These are phyloP conservation scores for Kuschelorhynchus macadamiae DNA, from an alignment of 2,888 invertebrate species.

Conservation along the genomic window DNA sequence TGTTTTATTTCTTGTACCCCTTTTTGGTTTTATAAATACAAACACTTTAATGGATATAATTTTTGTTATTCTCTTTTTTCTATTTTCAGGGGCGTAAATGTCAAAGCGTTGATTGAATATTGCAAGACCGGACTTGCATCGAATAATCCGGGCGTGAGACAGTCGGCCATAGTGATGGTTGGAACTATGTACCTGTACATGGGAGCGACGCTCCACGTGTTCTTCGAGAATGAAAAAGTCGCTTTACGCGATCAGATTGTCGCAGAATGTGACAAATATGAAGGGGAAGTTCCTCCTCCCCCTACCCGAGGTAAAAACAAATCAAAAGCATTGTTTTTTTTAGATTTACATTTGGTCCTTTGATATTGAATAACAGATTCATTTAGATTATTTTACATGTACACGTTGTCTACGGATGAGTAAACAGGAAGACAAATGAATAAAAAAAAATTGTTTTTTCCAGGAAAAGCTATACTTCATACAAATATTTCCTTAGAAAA, in stretches of 20 bases:
- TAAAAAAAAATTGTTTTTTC: no score
- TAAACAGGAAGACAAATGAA: no score
- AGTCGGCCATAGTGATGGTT: constrained; percentile 80
- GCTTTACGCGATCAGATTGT: constrained; percentile 87
- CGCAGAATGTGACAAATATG: constrained; percentile 86
- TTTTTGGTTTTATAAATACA: no score
- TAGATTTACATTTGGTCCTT: constrained; percentile 34
- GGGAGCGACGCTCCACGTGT: constrained; percentile 81
- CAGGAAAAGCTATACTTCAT: no score
- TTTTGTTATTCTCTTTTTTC: no score
- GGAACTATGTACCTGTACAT: constrained; percentile 87
- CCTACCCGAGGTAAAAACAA: constrained; percentile 74
- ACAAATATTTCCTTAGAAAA: no score
- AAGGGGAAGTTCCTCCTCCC: constrained; percentile 82
- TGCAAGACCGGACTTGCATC: constrained; percentile 88
- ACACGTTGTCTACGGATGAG: no score
- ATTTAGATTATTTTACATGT: no score
- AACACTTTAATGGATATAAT: no score
- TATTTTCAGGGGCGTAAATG: constrained; percentile 72
- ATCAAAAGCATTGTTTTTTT: constrained; percentile 12
- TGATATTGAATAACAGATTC: no score
- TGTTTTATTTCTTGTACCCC: no score
- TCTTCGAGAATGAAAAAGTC: constrained; percentile 91
- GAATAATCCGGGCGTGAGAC: constrained; percentile 87
- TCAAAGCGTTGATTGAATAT: constrained; percentile 81